A percentile compares a stretch with the other conserved stretches of the same genome.
phyloP scores from a whole-genome alignment of 2,888 invertebrate genomes.

The Ectropis crepuscularia region DNA sequence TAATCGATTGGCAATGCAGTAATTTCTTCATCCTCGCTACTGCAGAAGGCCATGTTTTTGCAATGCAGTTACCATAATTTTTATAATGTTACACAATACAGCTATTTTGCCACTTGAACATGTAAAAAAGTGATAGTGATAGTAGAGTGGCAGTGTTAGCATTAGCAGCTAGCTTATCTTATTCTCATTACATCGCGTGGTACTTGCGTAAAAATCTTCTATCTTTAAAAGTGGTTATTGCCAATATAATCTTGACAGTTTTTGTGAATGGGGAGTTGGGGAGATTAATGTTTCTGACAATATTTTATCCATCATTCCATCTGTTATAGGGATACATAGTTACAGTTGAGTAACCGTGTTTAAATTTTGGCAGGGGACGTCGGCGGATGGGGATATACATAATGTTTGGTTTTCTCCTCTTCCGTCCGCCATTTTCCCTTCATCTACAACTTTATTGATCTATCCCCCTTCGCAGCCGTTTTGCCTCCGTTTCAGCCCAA shows the following conservation, averaged over 20 bases:
- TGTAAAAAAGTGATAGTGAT: constrained; percentile 22
- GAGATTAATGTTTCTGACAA: constrained; percentile 8
- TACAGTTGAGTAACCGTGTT: neutral
- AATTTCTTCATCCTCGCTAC: constrained; percentile 16
- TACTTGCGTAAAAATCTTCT: constrained; percentile 36
- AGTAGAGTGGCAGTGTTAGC: constrained; percentile 4
- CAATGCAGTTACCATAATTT: constrained; percentile 15
- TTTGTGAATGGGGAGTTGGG: constrained; percentile 15
- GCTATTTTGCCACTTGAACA: constrained; percentile 24
- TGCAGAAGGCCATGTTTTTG: constrained; percentile 12
- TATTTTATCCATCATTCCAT: neutral
- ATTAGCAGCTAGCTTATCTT: constrained; percentile 25
- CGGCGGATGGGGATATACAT: constrained; percentile 3
- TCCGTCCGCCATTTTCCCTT: constrained; percentile 26
- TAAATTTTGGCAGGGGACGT: constrained; percentile 14
- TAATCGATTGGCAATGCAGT: constrained; percentile 8
- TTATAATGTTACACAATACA: constrained; percentile 15
- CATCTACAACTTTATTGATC: constrained; percentile 32
- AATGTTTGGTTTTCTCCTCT: constrained; percentile 17
- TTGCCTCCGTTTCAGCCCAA: constrained; percentile 2
- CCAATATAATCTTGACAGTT: constrained; percentile 26
- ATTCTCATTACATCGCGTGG: constrained; percentile 29
- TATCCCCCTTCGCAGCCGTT: constrained; percentile 7
- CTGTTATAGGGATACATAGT: neutral
- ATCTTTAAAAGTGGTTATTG: constrained; percentile 23